Evolutionary conservation across 1,140 invertebrate genomes (phyloP).

Genomic region (Stratiolaelaps scimitus): DNA sequence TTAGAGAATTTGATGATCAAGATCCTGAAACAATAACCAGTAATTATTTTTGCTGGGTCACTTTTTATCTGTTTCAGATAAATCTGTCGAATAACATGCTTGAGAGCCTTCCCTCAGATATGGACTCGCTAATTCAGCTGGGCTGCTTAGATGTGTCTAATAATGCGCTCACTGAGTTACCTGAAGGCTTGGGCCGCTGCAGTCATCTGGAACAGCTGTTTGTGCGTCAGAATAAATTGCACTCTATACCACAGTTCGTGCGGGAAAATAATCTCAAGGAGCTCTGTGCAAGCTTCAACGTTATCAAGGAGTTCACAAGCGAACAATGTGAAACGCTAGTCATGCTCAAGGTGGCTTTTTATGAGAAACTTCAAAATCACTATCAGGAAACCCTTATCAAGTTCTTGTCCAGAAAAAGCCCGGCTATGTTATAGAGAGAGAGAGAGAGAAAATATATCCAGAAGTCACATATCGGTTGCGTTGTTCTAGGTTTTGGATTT

Average conservation of each 20-base stretch:
- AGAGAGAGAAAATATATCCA: conserved; percentile 38
- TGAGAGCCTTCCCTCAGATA: conserved; percentile 47
- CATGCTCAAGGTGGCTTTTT: conserved; percentile 42
- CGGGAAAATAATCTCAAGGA: conserved; percentile 47
- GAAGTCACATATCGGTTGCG: conserved; percentile 40
- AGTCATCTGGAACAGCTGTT: conserved; percentile 62
- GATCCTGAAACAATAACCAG: too few relatives aligned
- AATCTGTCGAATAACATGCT: not conserved
- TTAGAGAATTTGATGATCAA: too few relatives aligned
- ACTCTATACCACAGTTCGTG: conserved; percentile 41
- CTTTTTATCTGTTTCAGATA: not conserved
- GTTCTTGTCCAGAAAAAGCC: too few relatives aligned
- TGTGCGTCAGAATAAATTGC: conserved; percentile 59
- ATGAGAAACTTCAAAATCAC: too few relatives aligned
- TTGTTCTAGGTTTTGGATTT: conserved; percentile 53
- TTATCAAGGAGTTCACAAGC: conserved; percentile 44
- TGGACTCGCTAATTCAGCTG: conserved; percentile 48
- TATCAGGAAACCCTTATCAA: too few relatives aligned
- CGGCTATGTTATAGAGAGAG: too few relatives aligned
- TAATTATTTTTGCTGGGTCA: too few relatives aligned
- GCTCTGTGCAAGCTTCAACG: conserved; percentile 65
- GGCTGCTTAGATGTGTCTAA: conserved; percentile 57
- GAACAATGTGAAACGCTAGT: conserved; percentile 16
- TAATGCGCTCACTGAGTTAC: conserved; percentile 57
- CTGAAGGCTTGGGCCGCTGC: conserved; percentile 60